A percentile compares a stretch with the other conserved stretches of the same genome.
Evolutionary conservation across 2,797 vertebrate species (phyloP).

Genomic region (Mormyrus proboscirostris): DNA sequence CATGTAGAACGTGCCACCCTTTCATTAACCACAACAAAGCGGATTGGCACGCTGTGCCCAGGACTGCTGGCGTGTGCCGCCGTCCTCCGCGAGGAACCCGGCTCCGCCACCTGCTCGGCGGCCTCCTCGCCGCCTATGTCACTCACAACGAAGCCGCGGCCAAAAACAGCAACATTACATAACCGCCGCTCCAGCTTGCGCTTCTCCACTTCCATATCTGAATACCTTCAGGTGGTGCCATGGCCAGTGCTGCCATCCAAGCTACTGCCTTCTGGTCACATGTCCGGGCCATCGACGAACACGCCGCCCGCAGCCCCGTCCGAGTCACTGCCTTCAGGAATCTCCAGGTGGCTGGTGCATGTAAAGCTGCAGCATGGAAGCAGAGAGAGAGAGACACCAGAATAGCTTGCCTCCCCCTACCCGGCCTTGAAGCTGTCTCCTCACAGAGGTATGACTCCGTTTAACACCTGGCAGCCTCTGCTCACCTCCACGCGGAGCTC

Average conservation of each 20-base stretch:
- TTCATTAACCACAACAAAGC: slow-evolving; percentile 9
- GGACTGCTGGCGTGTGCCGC: background rate
- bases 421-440: background rate
- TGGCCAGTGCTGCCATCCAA: background rate
- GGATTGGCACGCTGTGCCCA: background rate
- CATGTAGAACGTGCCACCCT: background rate
- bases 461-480: background rate
- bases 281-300: background rate
- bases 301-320: background rate
- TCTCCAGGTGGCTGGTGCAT: background rate
- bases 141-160: background rate
- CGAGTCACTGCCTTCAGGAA: background rate
- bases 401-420: background rate
- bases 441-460: slow-evolving; percentile 11
- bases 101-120: background rate
- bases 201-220: background rate
- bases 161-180: background rate
- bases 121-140: background rate
- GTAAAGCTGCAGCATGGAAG: background rate
- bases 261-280: background rate
- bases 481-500: background rate
- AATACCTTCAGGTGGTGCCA: background rate
- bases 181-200: background rate
- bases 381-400: background rate
- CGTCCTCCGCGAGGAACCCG: background rate